A percentile compares a stretch with the other conserved stretches of the same genome.
Conservation (phyloP, 2,888 invertebrate genomes). For the Luffia ferchaultella region DNA sequence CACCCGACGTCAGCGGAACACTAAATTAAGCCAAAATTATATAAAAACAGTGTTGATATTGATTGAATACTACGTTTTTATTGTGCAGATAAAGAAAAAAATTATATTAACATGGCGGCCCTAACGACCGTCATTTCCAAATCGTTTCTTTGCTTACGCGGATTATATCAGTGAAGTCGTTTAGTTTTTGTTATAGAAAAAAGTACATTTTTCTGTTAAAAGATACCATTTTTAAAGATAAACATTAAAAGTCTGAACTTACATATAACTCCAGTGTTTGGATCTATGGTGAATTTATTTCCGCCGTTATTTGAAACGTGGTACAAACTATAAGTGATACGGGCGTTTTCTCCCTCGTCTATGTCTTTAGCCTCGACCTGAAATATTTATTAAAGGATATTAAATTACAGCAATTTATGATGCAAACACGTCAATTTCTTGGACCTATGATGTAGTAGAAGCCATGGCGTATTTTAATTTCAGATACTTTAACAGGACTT, state of each 20-base stretch:
- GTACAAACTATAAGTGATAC: conserved; percentile 83
- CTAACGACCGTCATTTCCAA: too few relatives aligned
- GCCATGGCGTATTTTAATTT: too few relatives aligned
- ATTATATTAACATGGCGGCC: too few relatives aligned
- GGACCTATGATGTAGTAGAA: too few relatives aligned
- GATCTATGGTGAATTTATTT: conserved; percentile 85
- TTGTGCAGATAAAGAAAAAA: too few relatives aligned
- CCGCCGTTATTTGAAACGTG: conserved; percentile 92
- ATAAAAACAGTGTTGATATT: too few relatives aligned
- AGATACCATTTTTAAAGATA: not conserved
- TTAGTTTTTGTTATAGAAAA: not conserved
- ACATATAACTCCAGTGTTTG: conserved; percentile 77
- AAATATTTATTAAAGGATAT: conserved; percentile 10
- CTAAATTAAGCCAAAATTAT: too few relatives aligned
- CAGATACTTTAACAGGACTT: too few relatives aligned
- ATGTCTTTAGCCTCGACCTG: conserved; percentile 84
- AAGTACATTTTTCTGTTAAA: not conserved
- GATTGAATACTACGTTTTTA: too few relatives aligned
- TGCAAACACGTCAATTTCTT: too few relatives aligned
- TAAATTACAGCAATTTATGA: not conserved
- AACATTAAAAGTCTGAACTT: conserved; percentile 21
- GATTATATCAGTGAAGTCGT: not conserved
- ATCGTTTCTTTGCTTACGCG: too few relatives aligned
- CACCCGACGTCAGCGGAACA: too few relatives aligned
- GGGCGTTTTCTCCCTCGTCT: conserved; percentile 86